A percentile compares a stretch with the other conserved stretches of the same genome.
Evolutionary conservation across 2,797 vertebrate genomes (phyloP).

Genomic region (Sphenopsis melanotis): DNA sequence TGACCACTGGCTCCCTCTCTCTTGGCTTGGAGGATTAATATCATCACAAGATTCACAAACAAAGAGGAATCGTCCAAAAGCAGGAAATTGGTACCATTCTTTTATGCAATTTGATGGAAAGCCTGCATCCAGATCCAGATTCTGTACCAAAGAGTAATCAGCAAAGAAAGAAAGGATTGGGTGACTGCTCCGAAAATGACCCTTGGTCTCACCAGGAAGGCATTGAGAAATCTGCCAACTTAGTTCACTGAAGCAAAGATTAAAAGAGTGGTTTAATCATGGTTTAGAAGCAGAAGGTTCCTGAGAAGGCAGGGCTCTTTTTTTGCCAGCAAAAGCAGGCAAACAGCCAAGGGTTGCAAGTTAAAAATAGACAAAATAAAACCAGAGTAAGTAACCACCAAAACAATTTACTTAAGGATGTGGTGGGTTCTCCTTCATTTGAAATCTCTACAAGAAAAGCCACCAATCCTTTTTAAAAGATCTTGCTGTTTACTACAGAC

Average conservation of each 20-base stretch:
- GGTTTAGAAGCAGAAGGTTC: neutral
- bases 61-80: neutral
- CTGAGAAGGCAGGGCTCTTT: slow-evolving; percentile 12
- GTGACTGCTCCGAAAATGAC: neutral
- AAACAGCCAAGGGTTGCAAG: slow-evolving; percentile 1
- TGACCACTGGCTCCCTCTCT: neutral
- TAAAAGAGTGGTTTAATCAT: slow-evolving; percentile 7
- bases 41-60: neutral
- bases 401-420: slow-evolving; percentile 64
- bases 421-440: slow-evolving; percentile 61
- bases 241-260: neutral
- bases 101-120: neutral
- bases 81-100: neutral
- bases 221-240: neutral
- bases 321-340: slow-evolving; percentile 40
- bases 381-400: slow-evolving; percentile 58
- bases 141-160: neutral
- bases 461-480: slow-evolving; percentile 27
- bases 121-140: neutral
- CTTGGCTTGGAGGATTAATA: neutral
- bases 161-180: neutral
- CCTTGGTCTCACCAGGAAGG: neutral
- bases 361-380: slow-evolving; percentile 63
- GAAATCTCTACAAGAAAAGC: slow-evolving; percentile 53
- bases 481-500: slow-evolving; percentile 52